Base-by-base conservation (phyloP, 2,113 vertebrate species). In the Aphelocoma coerulescens region DNA sequence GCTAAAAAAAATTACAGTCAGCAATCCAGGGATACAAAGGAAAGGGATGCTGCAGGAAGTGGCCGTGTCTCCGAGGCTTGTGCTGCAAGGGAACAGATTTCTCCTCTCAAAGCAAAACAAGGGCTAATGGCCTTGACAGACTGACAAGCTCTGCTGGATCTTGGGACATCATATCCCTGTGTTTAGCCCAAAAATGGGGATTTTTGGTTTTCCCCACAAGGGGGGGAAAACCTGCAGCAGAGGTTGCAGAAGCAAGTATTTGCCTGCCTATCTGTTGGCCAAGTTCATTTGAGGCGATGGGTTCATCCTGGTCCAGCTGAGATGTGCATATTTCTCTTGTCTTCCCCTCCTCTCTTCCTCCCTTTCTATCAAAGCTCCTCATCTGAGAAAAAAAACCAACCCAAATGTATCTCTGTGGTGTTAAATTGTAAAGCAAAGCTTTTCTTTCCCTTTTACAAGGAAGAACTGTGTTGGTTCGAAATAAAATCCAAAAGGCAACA, bases 1-100 rank as follows among this genome's bases (percentile, higher is more conserved):
- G 88, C 88, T 81, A 39, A 71, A 37, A 75, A 92, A 92, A 83
- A 59, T 93, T 43, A 13, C 66, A 76, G 93, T 93, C 94, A 92
- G 89, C 82, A 80, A 22, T 84, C 75, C 12, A 0, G 0, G 30
- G 65, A 71, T 81, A 90, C 84, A 88, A 91, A 82, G 69, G 77
- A 17, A 74, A 44, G 37, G 51, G 86, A 67, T 58, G 62, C 91
- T 83, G 85, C n/a, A 10, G 22, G 54, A 92, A 41, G 30, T 35
- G 41, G 27, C 85, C 10, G 0, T 78, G 27, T 88, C 92, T 92
- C 80, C 30, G 4, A 95, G 93, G 82, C 85, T 85, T 27, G 30
- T 74, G 76, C 90, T 84, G n/a, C 66, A 68, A 72, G 76, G 88
- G 52, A 86, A 22, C 13, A 19, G 13, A 72, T 74, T 87, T 81